These are phyloP conservation scores for Dendrolimus punctatus DNA, from an alignment of 1,140 invertebrate genomes.

Conservation along the genomic window DNA sequence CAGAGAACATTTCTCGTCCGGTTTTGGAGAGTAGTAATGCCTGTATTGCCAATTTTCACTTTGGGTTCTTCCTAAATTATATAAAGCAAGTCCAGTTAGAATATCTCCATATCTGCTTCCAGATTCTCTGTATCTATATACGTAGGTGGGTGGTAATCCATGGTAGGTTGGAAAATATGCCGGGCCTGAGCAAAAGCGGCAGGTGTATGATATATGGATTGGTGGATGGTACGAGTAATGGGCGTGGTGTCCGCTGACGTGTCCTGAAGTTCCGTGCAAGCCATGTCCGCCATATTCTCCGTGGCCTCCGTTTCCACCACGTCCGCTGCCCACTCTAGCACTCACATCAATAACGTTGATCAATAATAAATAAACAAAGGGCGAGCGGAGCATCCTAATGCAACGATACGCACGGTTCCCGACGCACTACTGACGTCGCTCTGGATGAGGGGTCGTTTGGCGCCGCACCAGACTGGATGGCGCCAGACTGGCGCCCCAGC, in stretches of 20 bases:
- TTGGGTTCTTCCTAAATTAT: constrained; percentile 47
- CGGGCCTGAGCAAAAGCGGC: constrained; percentile 37
- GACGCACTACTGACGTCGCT: constrained; percentile 43
- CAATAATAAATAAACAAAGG: constrained; percentile 17
- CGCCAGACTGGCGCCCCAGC: constrained; percentile 40
- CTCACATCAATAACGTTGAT: constrained; percentile 15
- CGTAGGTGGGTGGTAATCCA: constrained; percentile 42
- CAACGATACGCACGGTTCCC: constrained; percentile 40
- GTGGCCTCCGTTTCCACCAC: constrained; percentile 24
- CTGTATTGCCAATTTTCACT: constrained; percentile 31
- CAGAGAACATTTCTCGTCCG: constrained; percentile 47
- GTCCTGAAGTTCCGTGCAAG: constrained; percentile 11
- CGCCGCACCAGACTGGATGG: constrained; percentile 36
- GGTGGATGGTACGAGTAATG: constrained; percentile 57
- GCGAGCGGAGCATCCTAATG: constrained; percentile 36
- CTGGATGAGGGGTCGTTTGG: constrained; percentile 34
- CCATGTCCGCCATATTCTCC: constrained; percentile 2
- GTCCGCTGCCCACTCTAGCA: constrained; percentile 37
- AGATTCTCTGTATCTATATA: constrained; percentile 50
- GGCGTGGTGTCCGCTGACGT: constrained; percentile 39
- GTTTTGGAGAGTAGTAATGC: constrained; percentile 26
- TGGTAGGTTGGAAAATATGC: constrained; percentile 51
- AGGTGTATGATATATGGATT: constrained; percentile 38
- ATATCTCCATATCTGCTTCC: constrained; percentile 39
- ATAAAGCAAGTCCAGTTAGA: constrained; percentile 48